Evolutionary conservation across 2,888 invertebrate species (phyloP), one percentile per base, ranked within the genome.

Genomic region (Acanthosoma haemorrhoidale): DNA sequence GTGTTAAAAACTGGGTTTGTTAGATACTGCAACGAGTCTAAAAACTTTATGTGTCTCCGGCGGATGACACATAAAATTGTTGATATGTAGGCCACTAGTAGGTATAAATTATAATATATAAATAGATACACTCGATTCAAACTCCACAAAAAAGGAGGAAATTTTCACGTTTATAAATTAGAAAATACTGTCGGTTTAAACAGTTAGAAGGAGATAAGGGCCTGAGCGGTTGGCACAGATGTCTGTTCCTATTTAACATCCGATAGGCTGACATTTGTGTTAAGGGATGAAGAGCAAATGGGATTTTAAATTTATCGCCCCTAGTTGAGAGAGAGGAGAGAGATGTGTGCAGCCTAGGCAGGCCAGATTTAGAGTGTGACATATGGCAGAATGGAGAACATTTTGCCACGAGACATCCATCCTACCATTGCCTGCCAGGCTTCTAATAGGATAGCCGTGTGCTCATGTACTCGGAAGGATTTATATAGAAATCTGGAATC

Each of bases 191-290:
- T n/a, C 29, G 51, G 21, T 25, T 51, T 51, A 51, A 51, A 51
- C 29, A 51, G 51, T 51, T 51, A 25, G 51, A 51, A 51, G 25
- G 51, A 51, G 51, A 51, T 51, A 51, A 51, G 51, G 51, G 51
- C 29, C 51, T 51, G 51, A 51, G 29, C 21, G 51, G 51, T 51
- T 51, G 51, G 51, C 51, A 51, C 51, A 51, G 51, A 51, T 51
- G 51, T 51, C 51, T 51, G 51, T 51, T 51, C 51, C 51, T 51
- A 51, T 51, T 51, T 51, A 51, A 51, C 51, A 51, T 51, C 51
- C 51, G 51, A 51, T 51, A 51, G 51, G 29, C 51, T 51, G 51
- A 51, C 51, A 51, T 51, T 51, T 51, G 51, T 51, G 51, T 51
- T 51, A 51, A 51, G 51, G 51, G 51, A 51, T 51, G 51, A 51